These are phyloP conservation scores for Helogale parvula DNA, from an alignment of 2,113 vertebrate genomes.

Conservation along the genomic window DNA sequence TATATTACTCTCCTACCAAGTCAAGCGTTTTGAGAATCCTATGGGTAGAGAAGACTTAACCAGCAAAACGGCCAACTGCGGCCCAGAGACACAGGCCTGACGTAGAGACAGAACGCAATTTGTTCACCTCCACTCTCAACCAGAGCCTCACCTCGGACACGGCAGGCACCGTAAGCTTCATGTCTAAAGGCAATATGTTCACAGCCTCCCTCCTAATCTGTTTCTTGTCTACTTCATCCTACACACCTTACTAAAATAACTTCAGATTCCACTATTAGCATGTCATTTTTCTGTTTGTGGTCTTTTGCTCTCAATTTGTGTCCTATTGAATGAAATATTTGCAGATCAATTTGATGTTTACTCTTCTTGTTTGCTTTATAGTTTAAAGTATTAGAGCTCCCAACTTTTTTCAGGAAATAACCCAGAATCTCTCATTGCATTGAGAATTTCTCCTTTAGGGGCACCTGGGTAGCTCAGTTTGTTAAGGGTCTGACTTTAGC, in stretches of 20 bases:
- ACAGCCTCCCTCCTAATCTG: neutral
- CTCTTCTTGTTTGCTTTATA: neutral
- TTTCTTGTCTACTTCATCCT: neutral
- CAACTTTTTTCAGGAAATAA: neutral
- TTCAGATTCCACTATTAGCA: neutral
- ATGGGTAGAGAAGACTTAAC: neutral
- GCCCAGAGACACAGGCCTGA: too few relatives aligned
- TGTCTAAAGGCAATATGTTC: neutral
- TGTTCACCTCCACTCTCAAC: fast-evolving
- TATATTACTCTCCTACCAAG: neutral
- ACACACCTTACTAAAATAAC: neutral
- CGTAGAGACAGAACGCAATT: fast-evolving
- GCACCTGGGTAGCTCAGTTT: too few relatives aligned
- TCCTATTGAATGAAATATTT: neutral
- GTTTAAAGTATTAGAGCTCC: neutral
- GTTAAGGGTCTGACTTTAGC: too few relatives aligned
- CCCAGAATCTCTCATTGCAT: neutral
- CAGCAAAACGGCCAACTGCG: neutral
- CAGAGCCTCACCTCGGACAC: neutral
- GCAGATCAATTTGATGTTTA: neutral
- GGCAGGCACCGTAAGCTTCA: neutral
- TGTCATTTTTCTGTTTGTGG: neutral
- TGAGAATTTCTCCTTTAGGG: conserved; percentile 13
- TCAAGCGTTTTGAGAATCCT: neutral
- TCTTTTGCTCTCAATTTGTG: neutral